These are phyloP conservation scores for Lasioglossum calceatum DNA, from an alignment of 2,888 invertebrate genomes.

Conservation along the genomic window DNA sequence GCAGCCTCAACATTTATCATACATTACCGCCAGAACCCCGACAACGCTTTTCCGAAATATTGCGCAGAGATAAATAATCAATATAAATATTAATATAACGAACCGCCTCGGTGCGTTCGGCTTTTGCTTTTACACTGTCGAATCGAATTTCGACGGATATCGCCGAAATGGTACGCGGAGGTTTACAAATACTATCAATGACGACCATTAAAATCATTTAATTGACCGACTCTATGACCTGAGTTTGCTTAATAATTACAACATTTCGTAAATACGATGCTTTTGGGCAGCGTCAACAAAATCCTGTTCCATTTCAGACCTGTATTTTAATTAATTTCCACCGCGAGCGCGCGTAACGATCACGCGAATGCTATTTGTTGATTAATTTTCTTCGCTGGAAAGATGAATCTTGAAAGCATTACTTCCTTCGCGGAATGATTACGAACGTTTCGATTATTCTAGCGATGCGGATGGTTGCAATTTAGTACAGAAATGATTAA, in stretches of 20 bases:
- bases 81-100: neutral
- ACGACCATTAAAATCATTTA: constrained; percentile 21
- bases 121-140: neutral
- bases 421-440: neutral
- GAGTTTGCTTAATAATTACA: neutral
- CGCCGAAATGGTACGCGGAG: neutral
- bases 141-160: neutral
- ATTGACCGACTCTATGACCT: neutral
- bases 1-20: too few species aligned
- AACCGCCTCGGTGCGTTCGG: neutral
- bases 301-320: neutral
- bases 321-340: constrained; percentile 24
- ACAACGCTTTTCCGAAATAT: too few species aligned
- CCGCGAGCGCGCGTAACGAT: neutral
- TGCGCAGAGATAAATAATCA: neutral
- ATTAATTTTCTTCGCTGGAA: neutral
- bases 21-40: too few species aligned
- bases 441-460: neutral
- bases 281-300: neutral
- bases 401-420: neutral
- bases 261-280: neutral
- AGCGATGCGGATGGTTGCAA: neutral
- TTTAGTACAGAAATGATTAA: neutral
- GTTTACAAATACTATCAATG: constrained; percentile 10
- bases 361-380: neutral